Percentiles rank a stretch among this genome's conserved stretches.
phyloP scores from a whole-genome alignment of 2,113 vertebrate genomes.

The Oryzias melastigma region DNA sequence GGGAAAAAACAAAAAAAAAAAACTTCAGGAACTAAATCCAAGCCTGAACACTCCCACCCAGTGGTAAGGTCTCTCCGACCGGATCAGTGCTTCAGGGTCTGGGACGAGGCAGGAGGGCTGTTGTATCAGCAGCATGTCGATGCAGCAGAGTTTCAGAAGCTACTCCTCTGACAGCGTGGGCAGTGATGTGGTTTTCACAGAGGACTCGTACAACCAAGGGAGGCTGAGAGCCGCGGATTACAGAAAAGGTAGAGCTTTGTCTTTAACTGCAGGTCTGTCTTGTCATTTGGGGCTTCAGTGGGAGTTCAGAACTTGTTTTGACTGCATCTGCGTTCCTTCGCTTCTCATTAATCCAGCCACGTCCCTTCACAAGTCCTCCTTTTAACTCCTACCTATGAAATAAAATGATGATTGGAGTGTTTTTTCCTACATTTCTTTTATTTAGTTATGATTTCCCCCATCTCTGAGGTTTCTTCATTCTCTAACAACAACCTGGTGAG shows the following conservation, averaged over 20 bases:
- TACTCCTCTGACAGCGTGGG: slow-evolving; percentile 68
- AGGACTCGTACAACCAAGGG: slow-evolving; percentile 64
- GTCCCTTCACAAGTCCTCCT: slow-evolving; percentile 39
- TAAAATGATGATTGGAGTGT: too few relatives aligned
- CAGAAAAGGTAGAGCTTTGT: slow-evolving; percentile 72
- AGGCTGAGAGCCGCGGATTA: slow-evolving; percentile 58
- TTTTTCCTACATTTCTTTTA: too few relatives aligned
- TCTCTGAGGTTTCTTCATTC: too few relatives aligned
- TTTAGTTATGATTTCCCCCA: too few relatives aligned
- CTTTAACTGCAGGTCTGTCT: not conserved
- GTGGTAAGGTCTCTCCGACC: slow-evolving; percentile 30
- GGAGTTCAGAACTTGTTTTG: not conserved
- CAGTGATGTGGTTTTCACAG: slow-evolving; percentile 71
- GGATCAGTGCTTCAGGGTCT: slow-evolving; percentile 19
- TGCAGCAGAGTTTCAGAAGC: slow-evolving; percentile 43
- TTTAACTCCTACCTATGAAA: not conserved
- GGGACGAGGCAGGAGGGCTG: not conserved
- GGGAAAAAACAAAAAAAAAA: slow-evolving; percentile 9
- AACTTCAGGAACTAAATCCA: slow-evolving; percentile 38
- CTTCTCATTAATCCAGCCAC: slow-evolving; percentile 25
- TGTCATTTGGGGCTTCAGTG: not conserved
- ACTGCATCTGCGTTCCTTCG: too few relatives aligned
- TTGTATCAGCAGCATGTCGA: slow-evolving; percentile 16
- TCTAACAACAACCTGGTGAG: too few relatives aligned
- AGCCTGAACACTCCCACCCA: slow-evolving; percentile 60